Evolutionary conservation across 2,888 invertebrate genomes (phyloP).

Genomic region (Synanthedon myopaeformis): DNA sequence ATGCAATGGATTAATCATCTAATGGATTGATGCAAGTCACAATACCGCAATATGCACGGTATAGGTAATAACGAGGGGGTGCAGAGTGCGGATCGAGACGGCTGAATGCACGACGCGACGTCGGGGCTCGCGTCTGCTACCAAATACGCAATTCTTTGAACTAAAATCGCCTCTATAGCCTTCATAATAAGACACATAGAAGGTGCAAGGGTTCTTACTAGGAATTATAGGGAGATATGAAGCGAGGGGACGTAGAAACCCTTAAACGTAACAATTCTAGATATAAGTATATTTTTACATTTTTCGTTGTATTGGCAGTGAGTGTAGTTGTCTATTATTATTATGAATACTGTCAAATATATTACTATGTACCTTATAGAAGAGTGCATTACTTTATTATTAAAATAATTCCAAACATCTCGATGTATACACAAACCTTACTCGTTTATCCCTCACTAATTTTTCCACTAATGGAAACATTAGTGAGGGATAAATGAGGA

Average conservation of each 20-base stretch:
- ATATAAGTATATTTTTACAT: slow-evolving; percentile 37
- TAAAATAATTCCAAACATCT: no score
- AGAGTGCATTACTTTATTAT: no score
- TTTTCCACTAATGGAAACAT: no score
- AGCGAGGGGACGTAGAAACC: slow-evolving; percentile 46
- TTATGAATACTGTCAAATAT: no score
- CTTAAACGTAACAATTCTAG: slow-evolving; percentile 35
- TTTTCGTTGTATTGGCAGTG: slow-evolving; percentile 8
- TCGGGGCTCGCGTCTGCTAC: slow-evolving; percentile 15
- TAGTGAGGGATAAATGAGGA: no score
- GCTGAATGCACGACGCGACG: slow-evolving; percentile 52
- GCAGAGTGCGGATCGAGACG: slow-evolving; percentile 15
- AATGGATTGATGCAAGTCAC: slow-evolving; percentile 58
- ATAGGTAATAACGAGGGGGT: slow-evolving; percentile 59
- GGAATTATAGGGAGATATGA: slow-evolving; percentile 41
- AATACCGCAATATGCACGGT: slow-evolving; percentile 62
- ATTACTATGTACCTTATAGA: no score
- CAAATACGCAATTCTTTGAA: slow-evolving; percentile 6
- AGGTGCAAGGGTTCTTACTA: no score
- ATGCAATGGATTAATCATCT: slow-evolving; percentile 53
- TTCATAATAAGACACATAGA: no score
- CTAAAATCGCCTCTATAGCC: no score
- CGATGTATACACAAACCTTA: no score
- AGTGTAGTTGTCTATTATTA: no score
- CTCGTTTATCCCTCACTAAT: no score